phyloP scores from a whole-genome alignment of 2,797 vertebrate genomes.

The Pseudochirops corinnae region DNA sequence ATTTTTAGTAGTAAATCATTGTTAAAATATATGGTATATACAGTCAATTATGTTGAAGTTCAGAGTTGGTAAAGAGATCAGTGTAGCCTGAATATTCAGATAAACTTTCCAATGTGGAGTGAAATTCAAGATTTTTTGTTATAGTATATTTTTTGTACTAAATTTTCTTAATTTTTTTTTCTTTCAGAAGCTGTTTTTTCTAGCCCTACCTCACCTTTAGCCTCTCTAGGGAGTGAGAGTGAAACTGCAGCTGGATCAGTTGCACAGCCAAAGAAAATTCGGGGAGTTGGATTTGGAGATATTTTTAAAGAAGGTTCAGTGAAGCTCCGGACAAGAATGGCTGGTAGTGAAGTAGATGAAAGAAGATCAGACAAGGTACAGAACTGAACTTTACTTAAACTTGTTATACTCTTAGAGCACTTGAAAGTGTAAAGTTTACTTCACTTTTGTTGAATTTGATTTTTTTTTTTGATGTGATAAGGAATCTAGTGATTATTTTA shows the following conservation, averaged over 20 bases:
- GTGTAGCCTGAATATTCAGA: neutral
- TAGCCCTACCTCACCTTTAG: slow-evolving; percentile 86
- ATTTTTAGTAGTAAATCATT: neutral
- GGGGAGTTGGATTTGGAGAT: slow-evolving; percentile 95
- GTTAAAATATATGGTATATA: neutral
- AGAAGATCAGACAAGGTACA: slow-evolving; percentile 92
- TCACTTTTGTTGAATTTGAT: slow-evolving; percentile 5
- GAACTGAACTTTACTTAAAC: slow-evolving; percentile 27
- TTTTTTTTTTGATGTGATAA: neutral
- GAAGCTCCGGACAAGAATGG: slow-evolving; percentile 90
- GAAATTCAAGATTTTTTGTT: neutral
- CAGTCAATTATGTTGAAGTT: neutral
- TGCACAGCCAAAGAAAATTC: slow-evolving; percentile 94
- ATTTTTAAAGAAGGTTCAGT: slow-evolving; percentile 96
- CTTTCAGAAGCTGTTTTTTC: slow-evolving; percentile 85
- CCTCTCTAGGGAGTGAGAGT: slow-evolving; percentile 85
- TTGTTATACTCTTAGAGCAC: neutral
- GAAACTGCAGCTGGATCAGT: slow-evolving; percentile 84
- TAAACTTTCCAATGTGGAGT: neutral
- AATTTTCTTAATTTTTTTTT: slow-evolving; percentile 61
- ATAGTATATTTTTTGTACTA: slow-evolving; percentile 24
- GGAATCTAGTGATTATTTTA: slow-evolving; percentile 22
- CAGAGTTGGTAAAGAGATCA: neutral
- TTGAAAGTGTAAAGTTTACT: slow-evolving; percentile 20
- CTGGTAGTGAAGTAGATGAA: slow-evolving; percentile 90